Evolutionary conservation across 2,797 vertebrate genomes (phyloP).

Genomic region (Lagorchestes hirsutus): DNA sequence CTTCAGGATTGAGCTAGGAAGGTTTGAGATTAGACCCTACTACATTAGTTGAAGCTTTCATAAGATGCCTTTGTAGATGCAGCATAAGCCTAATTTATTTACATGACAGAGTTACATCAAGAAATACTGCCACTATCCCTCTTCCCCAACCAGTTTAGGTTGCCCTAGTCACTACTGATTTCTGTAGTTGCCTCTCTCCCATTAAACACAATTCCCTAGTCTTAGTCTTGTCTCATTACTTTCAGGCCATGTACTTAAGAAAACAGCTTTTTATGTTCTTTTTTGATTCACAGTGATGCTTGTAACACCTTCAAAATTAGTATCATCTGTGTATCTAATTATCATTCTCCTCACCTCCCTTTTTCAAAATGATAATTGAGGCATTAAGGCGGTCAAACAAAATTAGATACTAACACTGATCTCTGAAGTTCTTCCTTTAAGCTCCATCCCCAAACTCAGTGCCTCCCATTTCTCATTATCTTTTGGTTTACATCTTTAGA

Average conservation of each 20-base stretch:
- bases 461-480: background rate
- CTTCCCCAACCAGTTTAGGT: background rate
- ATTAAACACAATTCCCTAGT: constrained; percentile 39
- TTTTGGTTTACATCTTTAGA: constrained; percentile 39
- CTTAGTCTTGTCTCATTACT: constrained; percentile 56
- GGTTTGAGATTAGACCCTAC: background rate
- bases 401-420: background rate
- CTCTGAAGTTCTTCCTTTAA: constrained; percentile 12
- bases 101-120: background rate
- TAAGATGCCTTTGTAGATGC: constrained; percentile 9
- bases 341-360: constrained; percentile 47
- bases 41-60: background rate
- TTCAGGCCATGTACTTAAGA: constrained; percentile 49
- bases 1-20: constrained; percentile 1
- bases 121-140: background rate
- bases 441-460: background rate
- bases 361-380: constrained; percentile 49
- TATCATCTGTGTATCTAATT: constrained; percentile 53
- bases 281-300: constrained; percentile 41
- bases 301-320: constrained; percentile 41
- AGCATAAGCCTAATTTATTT: background rate
- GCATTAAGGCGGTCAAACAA: constrained; percentile 25
- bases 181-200: background rate
- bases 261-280: constrained; percentile 22
- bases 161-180: background rate